phyloP scores from a whole-genome alignment of 92 coral and sea anemone genomes.

The Muricea muricata region DNA sequence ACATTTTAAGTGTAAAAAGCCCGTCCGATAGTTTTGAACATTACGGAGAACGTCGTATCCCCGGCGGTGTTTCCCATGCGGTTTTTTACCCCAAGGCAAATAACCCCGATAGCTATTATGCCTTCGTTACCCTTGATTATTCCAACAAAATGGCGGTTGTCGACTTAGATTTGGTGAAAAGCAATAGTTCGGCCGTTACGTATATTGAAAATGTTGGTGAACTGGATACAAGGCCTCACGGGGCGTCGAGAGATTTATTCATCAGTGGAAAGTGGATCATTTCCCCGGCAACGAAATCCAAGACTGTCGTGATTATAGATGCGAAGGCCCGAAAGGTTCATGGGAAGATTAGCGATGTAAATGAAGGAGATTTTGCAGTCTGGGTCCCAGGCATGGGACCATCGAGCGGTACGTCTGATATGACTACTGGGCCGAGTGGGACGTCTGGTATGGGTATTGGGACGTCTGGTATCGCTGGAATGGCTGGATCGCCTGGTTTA shows the following conservation, averaged over 20 bases:
- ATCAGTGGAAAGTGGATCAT: slow-evolving; percentile 54
- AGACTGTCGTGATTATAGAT: slow-evolving; percentile 59
- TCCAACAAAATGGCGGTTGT: slow-evolving; percentile 62
- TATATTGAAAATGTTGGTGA: slow-evolving; percentile 26
- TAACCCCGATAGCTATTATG: slow-evolving; percentile 11
- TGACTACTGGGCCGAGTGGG: too few species aligned
- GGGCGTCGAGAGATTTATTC: slow-evolving; percentile 28
- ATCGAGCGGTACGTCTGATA: too few species aligned
- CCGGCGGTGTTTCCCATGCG: slow-evolving; percentile 53
- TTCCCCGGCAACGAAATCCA: slow-evolving; percentile 59
- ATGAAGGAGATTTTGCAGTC: slow-evolving; percentile 28
- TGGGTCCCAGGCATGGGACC: slow-evolving; percentile 36
- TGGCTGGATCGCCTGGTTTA: too few species aligned
- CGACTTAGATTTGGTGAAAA: slow-evolving; percentile 37
- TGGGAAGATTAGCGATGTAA: slow-evolving; percentile 47
- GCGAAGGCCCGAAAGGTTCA: slow-evolving; percentile 36
- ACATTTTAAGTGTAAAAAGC: slow-evolving; percentile 14
- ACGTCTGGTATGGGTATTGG: too few species aligned
- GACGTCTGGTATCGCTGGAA: too few species aligned
- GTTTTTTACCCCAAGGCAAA: slow-evolving; percentile 34
- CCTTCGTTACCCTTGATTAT: slow-evolving; percentile 57
- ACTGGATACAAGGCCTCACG: slow-evolving; percentile 9
- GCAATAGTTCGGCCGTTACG: neutral
- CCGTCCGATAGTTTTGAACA: neutral
- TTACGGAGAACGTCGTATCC: slow-evolving; percentile 34